Base-by-base conservation (phyloP, 1,140 invertebrate genomes). In the Bradysia coprophila region DNA sequence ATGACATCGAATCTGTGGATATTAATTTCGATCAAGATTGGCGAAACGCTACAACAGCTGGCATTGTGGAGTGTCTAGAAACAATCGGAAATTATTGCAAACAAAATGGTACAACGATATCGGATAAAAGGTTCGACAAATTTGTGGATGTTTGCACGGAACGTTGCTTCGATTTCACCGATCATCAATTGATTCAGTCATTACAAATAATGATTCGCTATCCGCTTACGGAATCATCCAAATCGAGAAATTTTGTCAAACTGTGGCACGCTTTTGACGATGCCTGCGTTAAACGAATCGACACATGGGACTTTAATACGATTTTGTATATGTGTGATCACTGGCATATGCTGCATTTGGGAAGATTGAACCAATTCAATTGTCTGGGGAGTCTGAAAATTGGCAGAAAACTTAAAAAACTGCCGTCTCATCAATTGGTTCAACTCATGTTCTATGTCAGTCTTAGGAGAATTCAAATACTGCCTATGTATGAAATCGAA, bases 401-500 rank as follows among this genome's bases (percentile, higher is more conserved):
- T 2, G 50, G 58, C 1, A 52, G 52, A 5, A 72, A 66, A 47
- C 33, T 61, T 6, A 40, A 55, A 2, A 56, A 56, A 43, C 44
- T 76, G 21, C 57, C 53, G 1, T 56, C 63, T 2, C 54, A 60
- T n/a, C 54, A 75, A 24, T 50, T 75, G 16, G 52, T 76, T 0
- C 65, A 73, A 41, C 54, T 61, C 9, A 62, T 72, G 49, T 76
- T 71, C 47, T 56, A 65, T 33, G 49, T 71, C 16, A 71, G 68
- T 45, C n/a, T 67, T 2, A 48, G 55, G 22, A 49, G 69, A 4
- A 56, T 50, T 9, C 46, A 56, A 4, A 43, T 54, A 8, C 51
- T 68, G 15, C 57, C 64, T 38, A 65, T 69, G 56, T 73, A 70
- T 43, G 68, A 74, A 41, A 55, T 71, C 15, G 71, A 78, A 48